phyloP scores from a whole-genome alignment of 2,113 vertebrate species.

The Neomonachus schauinslandi region DNA sequence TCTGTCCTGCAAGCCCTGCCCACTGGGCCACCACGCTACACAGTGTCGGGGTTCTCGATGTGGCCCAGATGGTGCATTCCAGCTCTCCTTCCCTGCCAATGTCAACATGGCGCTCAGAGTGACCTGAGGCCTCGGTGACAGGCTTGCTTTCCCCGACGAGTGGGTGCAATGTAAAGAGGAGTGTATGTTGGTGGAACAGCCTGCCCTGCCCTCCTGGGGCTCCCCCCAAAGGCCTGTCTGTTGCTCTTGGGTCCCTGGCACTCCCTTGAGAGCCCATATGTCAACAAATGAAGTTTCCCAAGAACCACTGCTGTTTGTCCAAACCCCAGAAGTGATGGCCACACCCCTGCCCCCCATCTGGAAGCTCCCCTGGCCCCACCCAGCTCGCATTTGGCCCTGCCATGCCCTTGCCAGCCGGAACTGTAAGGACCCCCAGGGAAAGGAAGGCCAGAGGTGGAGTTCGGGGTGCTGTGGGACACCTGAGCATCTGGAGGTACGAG shows the following conservation, averaged over 20 bases:
- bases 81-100: neutral
- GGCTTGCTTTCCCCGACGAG: neutral
- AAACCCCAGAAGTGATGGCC: neutral
- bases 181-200: neutral
- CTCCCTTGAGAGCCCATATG: neutral
- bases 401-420: neutral
- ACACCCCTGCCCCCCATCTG: too few species aligned
- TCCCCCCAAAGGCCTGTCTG: neutral
- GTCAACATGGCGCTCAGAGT: neutral
- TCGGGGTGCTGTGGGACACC: neutral
- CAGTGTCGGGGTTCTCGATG: fast-evolving
- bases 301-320: neutral
- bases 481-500: neutral
- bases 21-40: neutral
- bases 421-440: too few species aligned
- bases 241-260: neutral
- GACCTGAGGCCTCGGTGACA: neutral
- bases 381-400: neutral
- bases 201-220: neutral
- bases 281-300: neutral
- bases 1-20: neutral
- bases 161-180: neutral
- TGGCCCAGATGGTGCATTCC: neutral
- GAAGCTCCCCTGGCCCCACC: neutral
- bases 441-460: neutral